These are phyloP conservation scores for Spheniscus humboldti DNA, from an alignment of 2,797 vertebrate genomes.

Conservation along the genomic window DNA sequence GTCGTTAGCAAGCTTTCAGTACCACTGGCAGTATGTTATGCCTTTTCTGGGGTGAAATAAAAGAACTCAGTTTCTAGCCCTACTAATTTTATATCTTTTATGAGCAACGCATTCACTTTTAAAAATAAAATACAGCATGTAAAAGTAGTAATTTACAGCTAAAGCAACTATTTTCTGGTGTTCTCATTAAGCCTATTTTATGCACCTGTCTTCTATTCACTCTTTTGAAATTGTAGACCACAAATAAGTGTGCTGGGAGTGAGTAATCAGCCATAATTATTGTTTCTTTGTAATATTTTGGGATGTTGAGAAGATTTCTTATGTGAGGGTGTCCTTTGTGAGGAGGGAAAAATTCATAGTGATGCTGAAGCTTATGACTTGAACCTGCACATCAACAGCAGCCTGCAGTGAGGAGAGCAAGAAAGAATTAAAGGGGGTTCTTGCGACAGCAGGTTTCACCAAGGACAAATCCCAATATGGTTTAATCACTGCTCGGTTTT, in stretches of 20 bases:
- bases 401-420: not conserved
- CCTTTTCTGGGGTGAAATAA: conserved; percentile 8
- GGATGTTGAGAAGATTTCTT: conserved; percentile 20
- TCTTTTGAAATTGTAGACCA: conserved; percentile 30
- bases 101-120: not conserved
- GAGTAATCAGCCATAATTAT: conserved; percentile 49
- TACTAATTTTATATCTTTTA: conserved; percentile 17
- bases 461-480: conserved; percentile 46
- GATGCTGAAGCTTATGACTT: not conserved
- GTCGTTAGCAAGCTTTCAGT: not conserved
- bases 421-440: not conserved
- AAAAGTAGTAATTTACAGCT: conserved; percentile 48
- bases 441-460: not conserved
- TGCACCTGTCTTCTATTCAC: conserved; percentile 53
- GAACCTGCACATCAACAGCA: not conserved
- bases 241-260: conserved; percentile 6
- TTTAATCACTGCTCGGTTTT: not conserved
- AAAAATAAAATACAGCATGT: conserved; percentile 9
- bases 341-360: not conserved
- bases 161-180: conserved; percentile 30
- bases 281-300: conserved; percentile 56
- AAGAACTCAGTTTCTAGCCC: not conserved
- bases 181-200: conserved; percentile 43
- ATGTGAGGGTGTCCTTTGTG: not conserved
- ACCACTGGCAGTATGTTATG: not conserved